A percentile compares a stretch with the other conserved stretches of the same genome.
phyloP scores from a whole-genome alignment of 1,140 invertebrate genomes.

The Hyposmocoma kahamanoa region DNA sequence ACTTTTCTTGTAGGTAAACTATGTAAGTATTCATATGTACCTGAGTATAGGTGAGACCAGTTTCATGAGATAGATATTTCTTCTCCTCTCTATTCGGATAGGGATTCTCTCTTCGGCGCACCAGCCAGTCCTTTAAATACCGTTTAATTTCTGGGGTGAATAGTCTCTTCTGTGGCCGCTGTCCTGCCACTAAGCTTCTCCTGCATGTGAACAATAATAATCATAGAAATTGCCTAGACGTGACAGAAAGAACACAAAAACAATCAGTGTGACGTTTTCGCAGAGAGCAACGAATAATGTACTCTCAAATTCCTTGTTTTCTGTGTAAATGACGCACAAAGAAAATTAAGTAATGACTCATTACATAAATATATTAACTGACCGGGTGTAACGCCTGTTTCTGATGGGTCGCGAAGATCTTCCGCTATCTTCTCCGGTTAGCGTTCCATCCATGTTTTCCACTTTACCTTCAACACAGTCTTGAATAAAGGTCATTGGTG shows the following conservation, averaged over 20 bases:
- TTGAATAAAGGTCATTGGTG: constrained; percentile 57
- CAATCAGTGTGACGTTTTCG: not conserved
- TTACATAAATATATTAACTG: constrained; percentile 34
- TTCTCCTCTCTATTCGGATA: constrained; percentile 84
- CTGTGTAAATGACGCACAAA: constrained; percentile 56
- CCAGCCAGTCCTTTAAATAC: constrained; percentile 82
- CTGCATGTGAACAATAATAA: constrained; percentile 43
- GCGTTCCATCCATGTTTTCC: constrained; percentile 39
- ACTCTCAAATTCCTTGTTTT: constrained; percentile 6
- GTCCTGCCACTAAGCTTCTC: constrained; percentile 73
- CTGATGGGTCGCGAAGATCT: constrained; percentile 73
- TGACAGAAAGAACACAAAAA: not conserved
- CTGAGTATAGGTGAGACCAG: constrained; percentile 82
- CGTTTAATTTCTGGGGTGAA: constrained; percentile 84
- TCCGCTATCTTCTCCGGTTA: constrained; percentile 42
- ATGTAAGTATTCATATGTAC: constrained; percentile 34
- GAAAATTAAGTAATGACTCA: constrained; percentile 59
- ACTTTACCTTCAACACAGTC: constrained; percentile 32
- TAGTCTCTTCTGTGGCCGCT: constrained; percentile 78
- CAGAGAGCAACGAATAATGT: constrained; percentile 2
- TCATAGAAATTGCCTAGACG: too few species aligned
- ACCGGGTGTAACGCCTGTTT: constrained; percentile 75
- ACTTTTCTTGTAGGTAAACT: not conserved
- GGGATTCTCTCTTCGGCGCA: constrained; percentile 80
- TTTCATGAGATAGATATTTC: constrained; percentile 79